phyloP scores from a whole-genome alignment of 2,113 vertebrate species.

The Campylomormyrus tamandua region DNA sequence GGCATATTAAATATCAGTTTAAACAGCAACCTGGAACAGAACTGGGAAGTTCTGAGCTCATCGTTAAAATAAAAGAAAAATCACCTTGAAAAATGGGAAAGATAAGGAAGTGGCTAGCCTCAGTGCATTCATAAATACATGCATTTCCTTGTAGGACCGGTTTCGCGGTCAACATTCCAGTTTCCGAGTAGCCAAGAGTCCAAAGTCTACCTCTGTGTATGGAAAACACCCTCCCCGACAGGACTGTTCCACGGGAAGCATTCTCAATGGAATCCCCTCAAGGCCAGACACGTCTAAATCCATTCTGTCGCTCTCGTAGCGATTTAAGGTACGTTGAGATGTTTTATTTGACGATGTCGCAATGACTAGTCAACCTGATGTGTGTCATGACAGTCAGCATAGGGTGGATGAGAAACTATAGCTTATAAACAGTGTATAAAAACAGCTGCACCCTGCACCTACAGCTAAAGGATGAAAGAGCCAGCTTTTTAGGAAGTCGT shows the following conservation, averaged over 20 bases:
- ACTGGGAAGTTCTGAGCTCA: neutral
- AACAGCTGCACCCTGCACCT: neutral
- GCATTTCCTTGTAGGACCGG: slow-evolving; percentile 57
- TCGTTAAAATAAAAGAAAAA: neutral
- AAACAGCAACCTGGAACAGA: neutral
- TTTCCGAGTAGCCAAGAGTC: slow-evolving; percentile 15
- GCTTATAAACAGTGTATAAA: neutral
- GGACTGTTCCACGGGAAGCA: neutral
- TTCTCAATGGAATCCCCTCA: neutral
- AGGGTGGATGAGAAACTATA: neutral
- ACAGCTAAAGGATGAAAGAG: neutral
- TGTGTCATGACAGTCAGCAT: neutral
- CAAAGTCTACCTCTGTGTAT: slow-evolving; percentile 13
- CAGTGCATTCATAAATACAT: slow-evolving; percentile 28
- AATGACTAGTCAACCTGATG: neutral
- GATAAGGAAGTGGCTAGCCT: neutral
- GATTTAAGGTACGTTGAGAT: neutral
- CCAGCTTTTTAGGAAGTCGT: neutral
- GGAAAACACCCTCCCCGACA: neutral
- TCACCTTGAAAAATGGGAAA: neutral
- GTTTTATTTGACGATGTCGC: neutral
- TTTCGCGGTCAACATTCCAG: slow-evolving; percentile 42
- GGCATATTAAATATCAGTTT: neutral
- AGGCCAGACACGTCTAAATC: neutral
- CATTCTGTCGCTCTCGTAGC: neutral